A percentile compares a stretch with the other conserved stretches of the same genome.
Evolutionary conservation across 2,113 vertebrate genomes (phyloP).

Genomic region (Clarias batrachus): DNA sequence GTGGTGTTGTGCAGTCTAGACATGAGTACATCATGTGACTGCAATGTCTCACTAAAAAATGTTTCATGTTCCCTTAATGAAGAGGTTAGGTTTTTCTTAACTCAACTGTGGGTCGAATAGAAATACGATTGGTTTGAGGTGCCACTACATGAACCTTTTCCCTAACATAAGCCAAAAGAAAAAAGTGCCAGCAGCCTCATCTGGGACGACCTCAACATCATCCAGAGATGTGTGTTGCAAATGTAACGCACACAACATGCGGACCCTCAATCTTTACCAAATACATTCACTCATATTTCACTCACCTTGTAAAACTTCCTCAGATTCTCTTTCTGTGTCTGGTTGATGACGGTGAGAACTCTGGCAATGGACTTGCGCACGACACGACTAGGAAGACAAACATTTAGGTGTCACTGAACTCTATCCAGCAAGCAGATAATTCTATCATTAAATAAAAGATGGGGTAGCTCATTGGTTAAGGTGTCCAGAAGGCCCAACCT

Average conservation of each 20-base stretch:
- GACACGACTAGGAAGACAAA: constrained; percentile 77
- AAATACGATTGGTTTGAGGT: too few species aligned
- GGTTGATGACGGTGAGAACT: constrained; percentile 96
- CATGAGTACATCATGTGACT: too few species aligned
- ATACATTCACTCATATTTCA: background rate
- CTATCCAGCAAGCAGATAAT: background rate
- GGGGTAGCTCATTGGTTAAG: too few species aligned
- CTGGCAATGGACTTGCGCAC: constrained; percentile 97
- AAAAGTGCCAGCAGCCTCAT: background rate
- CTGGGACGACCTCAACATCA: background rate
- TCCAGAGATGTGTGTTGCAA: background rate
- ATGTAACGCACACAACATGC: background rate
- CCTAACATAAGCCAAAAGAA: too few species aligned
- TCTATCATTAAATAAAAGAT: too few species aligned
- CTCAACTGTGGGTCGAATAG: too few species aligned
- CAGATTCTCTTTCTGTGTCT: constrained; percentile 98
- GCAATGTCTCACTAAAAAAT: too few species aligned
- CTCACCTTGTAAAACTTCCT: constrained; percentile 96
- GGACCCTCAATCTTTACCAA: background rate
- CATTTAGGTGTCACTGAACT: background rate
- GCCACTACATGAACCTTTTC: too few species aligned
- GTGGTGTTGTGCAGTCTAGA: too few species aligned
- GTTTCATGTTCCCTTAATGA: too few species aligned
- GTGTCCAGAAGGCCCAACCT: too few species aligned
- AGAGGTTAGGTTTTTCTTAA: too few species aligned